phyloP scores from a whole-genome alignment of 1,140 invertebrate species.

The Aricia agestis region DNA sequence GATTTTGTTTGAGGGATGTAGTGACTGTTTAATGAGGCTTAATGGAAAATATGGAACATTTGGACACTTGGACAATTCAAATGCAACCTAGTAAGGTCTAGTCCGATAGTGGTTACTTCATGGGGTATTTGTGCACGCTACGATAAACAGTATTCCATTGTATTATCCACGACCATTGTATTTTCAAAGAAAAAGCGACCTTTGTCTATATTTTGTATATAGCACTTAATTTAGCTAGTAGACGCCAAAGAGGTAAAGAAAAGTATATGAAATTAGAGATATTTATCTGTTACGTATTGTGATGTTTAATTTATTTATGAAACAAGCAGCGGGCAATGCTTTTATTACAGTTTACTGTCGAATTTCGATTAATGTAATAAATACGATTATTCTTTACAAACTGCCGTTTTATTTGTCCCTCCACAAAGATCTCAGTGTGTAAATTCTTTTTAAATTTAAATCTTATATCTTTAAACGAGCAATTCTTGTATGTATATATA shows the following conservation, averaged over 20 bases:
- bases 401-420: constrained; percentile 32
- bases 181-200: constrained; percentile 15
- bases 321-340: constrained; percentile 26
- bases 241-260: constrained; percentile 69
- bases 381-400: constrained; percentile 19
- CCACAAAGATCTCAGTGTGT: background rate
- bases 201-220: constrained; percentile 23
- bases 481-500: too few relatives aligned
- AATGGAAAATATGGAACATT: constrained; percentile 8
- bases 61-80: background rate
- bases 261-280: constrained; percentile 49
- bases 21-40: constrained; percentile 11
- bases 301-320: constrained; percentile 70
- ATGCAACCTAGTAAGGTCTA: background rate
- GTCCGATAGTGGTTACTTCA: background rate
- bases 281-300: constrained; percentile 69
- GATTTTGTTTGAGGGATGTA: constrained; percentile 25
- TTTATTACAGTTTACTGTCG: constrained; percentile 23
- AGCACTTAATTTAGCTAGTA: constrained; percentile 61
- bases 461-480: too few relatives aligned
- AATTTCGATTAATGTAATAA: constrained; percentile 39
- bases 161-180: constrained; percentile 21
- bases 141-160: constrained; percentile 30
- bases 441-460: too few relatives aligned
- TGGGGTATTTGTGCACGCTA: constrained; percentile 21